Percentiles rank a stretch among this genome's conserved stretches.
phyloP scores from a whole-genome alignment of 2,113 vertebrate genomes.

The Pionites leucogaster region DNA sequence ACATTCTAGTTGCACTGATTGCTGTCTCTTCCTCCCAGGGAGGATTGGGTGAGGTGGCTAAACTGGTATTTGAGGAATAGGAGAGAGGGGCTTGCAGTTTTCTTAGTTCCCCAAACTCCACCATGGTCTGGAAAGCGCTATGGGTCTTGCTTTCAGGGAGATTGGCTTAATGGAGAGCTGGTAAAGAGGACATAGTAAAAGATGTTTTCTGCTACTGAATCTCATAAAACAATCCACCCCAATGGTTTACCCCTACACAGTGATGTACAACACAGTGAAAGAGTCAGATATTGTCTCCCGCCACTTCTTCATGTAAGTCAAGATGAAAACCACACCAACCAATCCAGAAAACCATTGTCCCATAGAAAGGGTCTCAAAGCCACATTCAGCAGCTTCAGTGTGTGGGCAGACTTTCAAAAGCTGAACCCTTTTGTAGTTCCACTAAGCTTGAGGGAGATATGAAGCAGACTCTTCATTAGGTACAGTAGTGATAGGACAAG shows the following conservation, averaged over 20 bases:
- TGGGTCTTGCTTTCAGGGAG: neutral
- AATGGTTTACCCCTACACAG: neutral
- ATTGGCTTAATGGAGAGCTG: neutral
- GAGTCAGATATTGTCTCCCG: neutral
- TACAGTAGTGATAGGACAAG: neutral
- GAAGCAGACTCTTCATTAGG: neutral
- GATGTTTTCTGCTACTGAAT: neutral
- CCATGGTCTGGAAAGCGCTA: neutral
- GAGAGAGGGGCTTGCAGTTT: neutral
- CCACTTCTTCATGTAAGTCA: neutral
- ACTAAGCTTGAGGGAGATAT: neutral
- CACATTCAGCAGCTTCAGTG: neutral
- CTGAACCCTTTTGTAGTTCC: neutral
- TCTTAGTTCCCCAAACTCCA: neutral
- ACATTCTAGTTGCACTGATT: rapidly evolving
- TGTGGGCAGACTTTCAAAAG: neutral
- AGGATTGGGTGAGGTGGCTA: neutral
- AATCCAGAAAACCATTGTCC: neutral
- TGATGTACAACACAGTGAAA: neutral
- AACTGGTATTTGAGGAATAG: neutral
- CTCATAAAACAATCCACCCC: neutral
- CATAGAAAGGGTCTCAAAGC: neutral
- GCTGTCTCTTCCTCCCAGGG: neutral
- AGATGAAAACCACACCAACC: neutral
- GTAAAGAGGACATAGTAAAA: neutral